Evolutionary conservation across 2,888 invertebrate genomes (phyloP), one percentile per base, ranked within the genome.

Genomic region (Cordilura impudica): DNA sequence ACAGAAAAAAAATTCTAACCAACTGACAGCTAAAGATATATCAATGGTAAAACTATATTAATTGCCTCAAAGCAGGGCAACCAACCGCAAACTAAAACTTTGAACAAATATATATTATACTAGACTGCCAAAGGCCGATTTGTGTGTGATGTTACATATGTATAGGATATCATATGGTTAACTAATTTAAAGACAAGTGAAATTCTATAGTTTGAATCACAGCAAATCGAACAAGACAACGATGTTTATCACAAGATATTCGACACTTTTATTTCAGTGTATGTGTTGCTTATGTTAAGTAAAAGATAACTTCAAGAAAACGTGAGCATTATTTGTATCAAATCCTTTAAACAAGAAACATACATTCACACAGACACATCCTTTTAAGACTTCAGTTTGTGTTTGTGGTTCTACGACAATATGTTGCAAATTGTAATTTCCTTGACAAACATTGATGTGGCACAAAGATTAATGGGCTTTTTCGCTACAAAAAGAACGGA

Each of bases 371-470:
- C 6, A 26, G 6, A 26, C 26, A 26, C 6, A 26, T 26, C 26
- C 26, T 26, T 26, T 26, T 4, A 26, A 26, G 26, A 26, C 26
- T 4, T 18, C 2, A 21, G 18, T 45, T 2, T 56, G 19, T 54
- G 21, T 39, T 31, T 31, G 47, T 53, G 58, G 35, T 31, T 16
- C 61, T 54, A 61, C 26, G 75, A 70, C 70, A 65, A 69, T 63
- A 70, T 26, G 26, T 6, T 60, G 60, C 65, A 78, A 73, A 74
- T 78, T 78, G 73, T 70, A 78, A 70, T 70, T 78, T 78, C 65
- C 74, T 63, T 74, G 61, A 74, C 65, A 74, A 78, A 70, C 78
- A 74, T 74, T 70, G 70, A 78, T 78, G 78, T 74, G 78, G 26
- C 74, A 43, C 54, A 58, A 78, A 78, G 78, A 78, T 70, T 78